Evolutionary conservation across 2,113 vertebrate species (phyloP).

Genomic region (Ictidomys tridecemlineatus): DNA sequence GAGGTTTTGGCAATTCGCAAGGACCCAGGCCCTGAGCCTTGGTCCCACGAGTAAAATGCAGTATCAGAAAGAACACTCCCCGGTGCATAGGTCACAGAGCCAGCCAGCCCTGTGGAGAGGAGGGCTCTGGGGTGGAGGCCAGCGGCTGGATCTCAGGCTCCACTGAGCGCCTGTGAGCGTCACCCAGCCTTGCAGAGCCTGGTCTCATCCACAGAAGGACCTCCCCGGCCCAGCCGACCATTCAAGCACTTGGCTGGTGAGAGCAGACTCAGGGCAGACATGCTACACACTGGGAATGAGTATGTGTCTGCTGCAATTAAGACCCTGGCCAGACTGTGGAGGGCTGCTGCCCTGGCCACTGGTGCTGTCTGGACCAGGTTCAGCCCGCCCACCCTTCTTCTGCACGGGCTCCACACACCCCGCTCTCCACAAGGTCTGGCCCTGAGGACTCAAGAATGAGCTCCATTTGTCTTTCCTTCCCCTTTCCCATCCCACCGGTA

Average conservation of each 20-base stretch:
- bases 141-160: neutral
- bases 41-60: neutral
- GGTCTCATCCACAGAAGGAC: neutral
- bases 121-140: neutral
- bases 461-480: accelerated
- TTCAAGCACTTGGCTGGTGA: neutral
- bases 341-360: neutral
- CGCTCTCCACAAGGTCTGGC: neutral
- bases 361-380: neutral
- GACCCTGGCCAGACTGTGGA: neutral
- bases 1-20: neutral
- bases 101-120: accelerated
- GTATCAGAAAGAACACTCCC: neutral
- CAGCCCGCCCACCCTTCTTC: neutral
- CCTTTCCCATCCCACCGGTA: too few relatives aligned
- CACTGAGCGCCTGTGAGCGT: accelerated
- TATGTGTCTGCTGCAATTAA: neutral
- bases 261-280: neutral
- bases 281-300: accelerated
- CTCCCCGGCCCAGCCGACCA: neutral
- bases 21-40: neutral
- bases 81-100: accelerated
- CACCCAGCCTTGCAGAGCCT: neutral
- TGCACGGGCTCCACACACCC: accelerated
- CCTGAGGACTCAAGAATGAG: neutral